Evolutionary conservation across 2,797 vertebrate genomes (phyloP), one percentile per base, ranked within the genome.

Genomic region (Phataginus tetradactyla): DNA sequence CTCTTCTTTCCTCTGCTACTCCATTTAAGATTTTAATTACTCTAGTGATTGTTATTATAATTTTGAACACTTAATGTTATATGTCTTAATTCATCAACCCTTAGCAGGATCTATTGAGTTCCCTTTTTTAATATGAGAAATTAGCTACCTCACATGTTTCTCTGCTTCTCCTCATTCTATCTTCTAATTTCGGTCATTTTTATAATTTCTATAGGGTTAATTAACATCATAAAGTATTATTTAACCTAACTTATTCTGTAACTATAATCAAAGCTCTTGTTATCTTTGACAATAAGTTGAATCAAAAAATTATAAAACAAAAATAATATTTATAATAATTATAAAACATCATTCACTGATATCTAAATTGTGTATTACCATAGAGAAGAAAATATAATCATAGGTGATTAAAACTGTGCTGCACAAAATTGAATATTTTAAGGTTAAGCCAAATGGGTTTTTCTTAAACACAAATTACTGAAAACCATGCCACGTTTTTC

Each of bases 301-400:
- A 53, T 94, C 21, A 74, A 86, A 79, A 81, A 57, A 74, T 53
- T 75, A 51, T 69, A 81, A 81, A 42, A n/a, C 71, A 81, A 92
- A 92, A 81, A 10, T 15, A 45, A 3, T 29, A 45, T 53, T 86
- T 88, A 63, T 42, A 75, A 21, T 75, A 80, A 87, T 61, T 57
- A 86, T 83, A 64, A 63, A 90, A 64, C 39, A 80, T 29, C n/a
- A 49, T 17, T 63, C 37, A 55, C 18, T 49, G 45, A 55, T 68
- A 71, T 25, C 21, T 4, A 71, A 94, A 85, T 51, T 94, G 27
- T 53, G 45, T 37, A 29, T 81, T 80, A 63, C 7, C 10, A 18
- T 84, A 94, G 45, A 57, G 27, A 88, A 39, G 64, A 79, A 61
- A 63, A 61, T 75, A 20, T 63, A 79, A 88, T 39, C 5, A 6